Conservation (phyloP, 2,888 invertebrate genomes). For the Rhingia rostrata region DNA sequence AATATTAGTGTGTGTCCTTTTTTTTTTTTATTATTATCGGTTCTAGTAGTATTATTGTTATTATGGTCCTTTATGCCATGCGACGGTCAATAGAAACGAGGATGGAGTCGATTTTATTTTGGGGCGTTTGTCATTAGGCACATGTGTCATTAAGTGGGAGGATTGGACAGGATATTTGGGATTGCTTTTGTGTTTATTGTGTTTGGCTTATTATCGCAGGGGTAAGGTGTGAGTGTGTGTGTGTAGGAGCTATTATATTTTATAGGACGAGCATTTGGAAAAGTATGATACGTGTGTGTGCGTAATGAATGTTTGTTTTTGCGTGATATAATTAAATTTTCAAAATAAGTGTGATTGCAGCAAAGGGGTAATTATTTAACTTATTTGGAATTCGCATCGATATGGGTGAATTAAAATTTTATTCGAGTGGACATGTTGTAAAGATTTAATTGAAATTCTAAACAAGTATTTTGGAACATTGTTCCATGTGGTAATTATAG, state of each 20-base stretch:
- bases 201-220: not conserved
- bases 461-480: too few relatives aligned
- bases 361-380: not conserved
- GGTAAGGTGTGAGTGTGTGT: not conserved
- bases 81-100: constrained; percentile 19
- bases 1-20: constrained; percentile 6
- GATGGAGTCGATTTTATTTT: not conserved
- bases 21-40: constrained; percentile 39
- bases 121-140: constrained; percentile 11
- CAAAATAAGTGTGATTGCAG: not conserved
- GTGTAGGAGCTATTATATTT: constrained; percentile 9
- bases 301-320: not conserved
- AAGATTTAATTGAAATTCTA: too few relatives aligned
- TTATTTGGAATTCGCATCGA: not conserved
- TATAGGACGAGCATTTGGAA: not conserved
- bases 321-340: not conserved
- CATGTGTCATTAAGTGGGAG: constrained; percentile 24
- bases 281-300: not conserved
- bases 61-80: constrained; percentile 18
- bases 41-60: constrained; percentile 31
- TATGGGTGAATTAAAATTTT: too few relatives aligned
- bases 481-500: too few relatives aligned
- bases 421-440: too few relatives aligned
- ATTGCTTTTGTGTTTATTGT: not conserved
- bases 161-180: not conserved